Evolutionary conservation across 2,113 vertebrate genomes (phyloP), one percentile per base, ranked within the genome.

Genomic region (Dermatemys mawii): DNA sequence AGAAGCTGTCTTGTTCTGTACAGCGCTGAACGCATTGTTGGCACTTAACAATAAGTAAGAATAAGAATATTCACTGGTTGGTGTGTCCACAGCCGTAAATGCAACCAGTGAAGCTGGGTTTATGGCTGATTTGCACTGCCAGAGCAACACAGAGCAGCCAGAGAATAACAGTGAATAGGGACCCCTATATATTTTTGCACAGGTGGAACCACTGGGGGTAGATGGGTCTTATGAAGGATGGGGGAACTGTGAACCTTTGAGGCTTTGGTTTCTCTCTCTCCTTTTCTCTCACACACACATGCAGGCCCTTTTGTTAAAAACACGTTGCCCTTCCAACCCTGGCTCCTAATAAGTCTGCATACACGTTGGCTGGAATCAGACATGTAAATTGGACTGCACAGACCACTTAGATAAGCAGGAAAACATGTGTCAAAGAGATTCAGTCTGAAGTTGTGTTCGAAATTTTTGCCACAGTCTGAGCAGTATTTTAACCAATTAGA

Each of bases 401-500:
- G 12, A 51, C 75, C 17, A n/a, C 27, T 14, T 27, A 32, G 16
- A 35, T 79, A 54, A 54, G 16, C 11, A 51, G 51, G 13, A 54
- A 70, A 80, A 41, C 26, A 49, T 11, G 24, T 26, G 41, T 84
- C 84, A 67, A 38, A 88, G 79, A 21, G 5, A 44, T n/a, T 38
- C 76, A 55, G 1, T 24, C 16, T 84, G 27, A 84, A 84, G 46
- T 75, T 4, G 32, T 48, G 86, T 83, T 51, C 12, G 3, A 81
- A 24, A 1, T 3, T 0, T 0, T 76, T 14, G 35, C 57, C 13
- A 8, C 13, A 11, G 24, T 46, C 49, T 80, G 78, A 92, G 92
- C 24, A 35, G 73, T 41, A 11, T 87, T 91, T 14, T 55, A 67
- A 10, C 38, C 75, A 81, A 7, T 2, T 60, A 27, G 32, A 50